Conservation (phyloP, 2,113 vertebrate species). For the Spea multiplicata region DNA sequence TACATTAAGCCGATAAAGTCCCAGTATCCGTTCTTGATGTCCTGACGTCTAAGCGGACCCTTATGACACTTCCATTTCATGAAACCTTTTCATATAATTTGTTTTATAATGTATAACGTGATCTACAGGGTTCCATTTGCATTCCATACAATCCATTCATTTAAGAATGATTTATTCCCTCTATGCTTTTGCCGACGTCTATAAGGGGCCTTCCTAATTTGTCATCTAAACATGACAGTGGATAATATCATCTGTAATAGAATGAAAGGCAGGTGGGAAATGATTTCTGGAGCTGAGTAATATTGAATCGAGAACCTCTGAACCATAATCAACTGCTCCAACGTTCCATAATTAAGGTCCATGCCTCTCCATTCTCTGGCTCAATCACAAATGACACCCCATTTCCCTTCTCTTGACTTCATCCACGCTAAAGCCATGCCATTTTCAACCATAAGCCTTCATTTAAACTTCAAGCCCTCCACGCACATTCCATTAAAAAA, state of each 20-base stretch:
- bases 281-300: neutral
- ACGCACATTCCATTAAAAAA: neutral
- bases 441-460: neutral
- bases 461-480: neutral
- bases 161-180: neutral
- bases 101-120: too few species aligned
- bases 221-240: slow-evolving; percentile 4
- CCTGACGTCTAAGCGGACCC: too few species aligned
- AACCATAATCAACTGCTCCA: slow-evolving; percentile 26
- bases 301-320: neutral
- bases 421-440: neutral
- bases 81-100: too few species aligned
- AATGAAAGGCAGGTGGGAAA: neutral
- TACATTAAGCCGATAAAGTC: too few species aligned
- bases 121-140: too few species aligned
- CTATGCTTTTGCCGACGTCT: neutral
- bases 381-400: slow-evolving; percentile 31
- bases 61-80: too few species aligned
- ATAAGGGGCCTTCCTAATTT: neutral
- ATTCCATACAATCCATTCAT: neutral
- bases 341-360: slow-evolving; percentile 10
- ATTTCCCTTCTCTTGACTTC: neutral
- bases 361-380: neutral
- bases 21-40: too few species aligned
- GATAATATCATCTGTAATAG: neutral